Percentiles rank a stretch among this genome's conserved stretches.
phyloP scores from a whole-genome alignment of 1,140 invertebrate species.

The Cecropterus lyciades region DNA sequence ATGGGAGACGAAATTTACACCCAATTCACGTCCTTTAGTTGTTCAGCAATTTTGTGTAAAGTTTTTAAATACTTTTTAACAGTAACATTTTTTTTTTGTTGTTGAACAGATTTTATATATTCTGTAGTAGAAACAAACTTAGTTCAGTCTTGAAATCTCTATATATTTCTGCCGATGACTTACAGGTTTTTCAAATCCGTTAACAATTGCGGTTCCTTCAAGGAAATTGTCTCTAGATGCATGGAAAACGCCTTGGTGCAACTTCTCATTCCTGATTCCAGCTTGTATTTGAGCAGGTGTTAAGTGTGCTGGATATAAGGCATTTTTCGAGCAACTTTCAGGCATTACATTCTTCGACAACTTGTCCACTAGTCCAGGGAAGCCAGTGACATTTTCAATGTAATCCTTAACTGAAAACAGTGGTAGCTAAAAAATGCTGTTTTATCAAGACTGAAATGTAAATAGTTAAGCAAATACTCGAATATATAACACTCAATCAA shows the following conservation, averaged over 20 bases:
- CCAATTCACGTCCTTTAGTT: no score
- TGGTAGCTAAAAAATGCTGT: no score
- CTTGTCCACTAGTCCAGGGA: constrained; percentile 91
- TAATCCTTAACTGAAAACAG: constrained; percentile 89
- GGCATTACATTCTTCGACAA: constrained; percentile 88
- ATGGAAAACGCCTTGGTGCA: constrained; percentile 93
- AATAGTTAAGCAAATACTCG: no score
- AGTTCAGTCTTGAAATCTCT: no score
- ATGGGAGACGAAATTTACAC: no score
- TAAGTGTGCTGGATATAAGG: constrained; percentile 94
- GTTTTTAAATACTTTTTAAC: no score
- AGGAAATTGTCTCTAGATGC: constrained; percentile 96
- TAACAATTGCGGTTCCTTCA: constrained; percentile 95
- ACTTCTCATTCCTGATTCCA: constrained; percentile 91
- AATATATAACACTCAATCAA: no score
- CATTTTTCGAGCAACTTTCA: constrained; percentile 86
- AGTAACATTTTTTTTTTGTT: no score
- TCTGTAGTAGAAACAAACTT: no score
- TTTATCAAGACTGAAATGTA: no score
- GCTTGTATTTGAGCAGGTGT: constrained; percentile 90
- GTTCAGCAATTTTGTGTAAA: no score
- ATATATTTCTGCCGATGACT: constrained; percentile 41
- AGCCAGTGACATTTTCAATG: constrained; percentile 87
- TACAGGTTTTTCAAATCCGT: constrained; percentile 90
- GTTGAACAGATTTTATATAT: constrained; percentile 22